phyloP scores from a whole-genome alignment of 2,797 vertebrate species.

The Tadarida brasiliensis region DNA sequence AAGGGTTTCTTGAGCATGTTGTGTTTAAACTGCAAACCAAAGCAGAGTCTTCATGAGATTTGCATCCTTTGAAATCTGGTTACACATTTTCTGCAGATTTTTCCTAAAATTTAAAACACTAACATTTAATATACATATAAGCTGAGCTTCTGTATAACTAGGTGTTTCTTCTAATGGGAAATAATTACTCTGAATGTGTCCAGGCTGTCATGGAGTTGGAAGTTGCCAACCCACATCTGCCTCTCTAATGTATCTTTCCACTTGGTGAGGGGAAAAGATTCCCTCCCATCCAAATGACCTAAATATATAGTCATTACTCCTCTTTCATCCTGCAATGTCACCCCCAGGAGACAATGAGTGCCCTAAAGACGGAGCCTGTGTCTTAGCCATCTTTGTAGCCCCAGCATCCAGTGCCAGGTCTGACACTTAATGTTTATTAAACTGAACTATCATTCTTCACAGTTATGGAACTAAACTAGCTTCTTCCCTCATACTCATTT shows the following conservation, averaged over 20 bases:
- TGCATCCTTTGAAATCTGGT: slow-evolving; percentile 5
- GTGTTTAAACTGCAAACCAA: slow-evolving; percentile 53
- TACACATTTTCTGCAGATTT: slow-evolving; percentile 5
- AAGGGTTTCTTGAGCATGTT: not conserved
- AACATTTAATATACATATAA: not conserved
- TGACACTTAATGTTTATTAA: not conserved
- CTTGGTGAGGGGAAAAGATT: not conserved
- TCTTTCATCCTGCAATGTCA: not conserved
- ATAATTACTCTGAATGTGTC: not conserved
- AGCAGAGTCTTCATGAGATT: not conserved
- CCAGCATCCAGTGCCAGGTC: not conserved
- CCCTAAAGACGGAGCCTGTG: not conserved
- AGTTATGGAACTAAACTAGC: not conserved
- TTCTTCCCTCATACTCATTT: not conserved
- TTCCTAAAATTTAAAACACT: not conserved
- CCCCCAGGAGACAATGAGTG: not conserved
- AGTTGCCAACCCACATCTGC: not conserved
- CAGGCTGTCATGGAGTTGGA: not conserved
- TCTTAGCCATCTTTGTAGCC: not conserved
- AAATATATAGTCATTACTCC: not conserved
- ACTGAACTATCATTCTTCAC: not conserved
- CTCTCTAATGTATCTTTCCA: not conserved
- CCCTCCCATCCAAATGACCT: not conserved
- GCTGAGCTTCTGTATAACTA: not conserved
- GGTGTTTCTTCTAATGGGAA: not conserved